Percentiles rank a stretch among this genome's conserved stretches.
phyloP scores from a whole-genome alignment of 2,888 invertebrate genomes.

The Linnaemya tessellans region DNA sequence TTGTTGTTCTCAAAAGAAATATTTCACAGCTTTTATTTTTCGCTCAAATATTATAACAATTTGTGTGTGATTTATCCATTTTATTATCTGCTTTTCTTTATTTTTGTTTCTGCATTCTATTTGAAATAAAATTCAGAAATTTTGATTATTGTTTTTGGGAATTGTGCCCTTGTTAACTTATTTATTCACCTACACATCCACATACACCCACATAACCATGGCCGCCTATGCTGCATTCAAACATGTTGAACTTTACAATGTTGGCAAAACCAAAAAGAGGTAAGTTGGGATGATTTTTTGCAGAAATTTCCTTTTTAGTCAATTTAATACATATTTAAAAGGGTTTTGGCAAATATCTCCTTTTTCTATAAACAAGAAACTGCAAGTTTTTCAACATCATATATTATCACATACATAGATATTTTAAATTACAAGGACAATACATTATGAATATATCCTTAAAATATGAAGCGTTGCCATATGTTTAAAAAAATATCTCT shows the following conservation, averaged over 20 bases:
- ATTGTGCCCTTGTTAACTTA: conserved; percentile 55
- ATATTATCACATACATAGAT: too few species aligned
- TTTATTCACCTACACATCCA: conserved; percentile 46
- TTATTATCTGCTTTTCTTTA: neutral
- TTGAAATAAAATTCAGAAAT: conserved; percentile 27
- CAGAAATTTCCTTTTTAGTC: neutral
- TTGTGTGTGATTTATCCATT: neutral
- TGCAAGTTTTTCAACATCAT: too few species aligned
- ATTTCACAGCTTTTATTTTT: conserved; percentile 67
- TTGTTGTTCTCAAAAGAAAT: conserved; percentile 23
- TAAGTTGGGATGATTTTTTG: conserved; percentile 82
- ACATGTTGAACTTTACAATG: conserved; percentile 96
- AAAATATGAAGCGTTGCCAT: too few species aligned
- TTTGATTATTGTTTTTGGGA: conserved; percentile 40
- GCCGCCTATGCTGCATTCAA: conserved; percentile 96
- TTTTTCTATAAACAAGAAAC: too few species aligned
- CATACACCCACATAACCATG: conserved; percentile 84
- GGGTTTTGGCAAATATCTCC: too few species aligned
- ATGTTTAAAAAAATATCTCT: too few species aligned
- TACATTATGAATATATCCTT: too few species aligned
- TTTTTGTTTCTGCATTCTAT: conserved; percentile 6
- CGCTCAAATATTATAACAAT: conserved; percentile 10
- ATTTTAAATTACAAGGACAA: too few species aligned
- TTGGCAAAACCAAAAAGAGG: conserved; percentile 97
- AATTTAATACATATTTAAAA: neutral